These are phyloP conservation scores for Aleiodes sp. DNA, from an alignment of 1,140 invertebrate genomes.

Conservation along the genomic window DNA sequence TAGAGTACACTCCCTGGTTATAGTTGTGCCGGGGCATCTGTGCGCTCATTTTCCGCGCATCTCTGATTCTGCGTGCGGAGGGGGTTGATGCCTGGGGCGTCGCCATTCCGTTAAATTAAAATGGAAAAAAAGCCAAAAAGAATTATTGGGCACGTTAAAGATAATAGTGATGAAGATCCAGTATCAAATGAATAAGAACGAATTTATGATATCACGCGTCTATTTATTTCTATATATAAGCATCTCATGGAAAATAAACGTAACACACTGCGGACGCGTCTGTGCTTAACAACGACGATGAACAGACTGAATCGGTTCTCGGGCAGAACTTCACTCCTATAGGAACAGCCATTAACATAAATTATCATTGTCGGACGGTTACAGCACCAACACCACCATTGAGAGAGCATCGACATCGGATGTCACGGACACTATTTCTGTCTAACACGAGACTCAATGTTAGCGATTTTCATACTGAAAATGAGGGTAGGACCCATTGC, in stretches of 20 bases:
- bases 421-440: neutral
- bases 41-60: constrained; percentile 33
- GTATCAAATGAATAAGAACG: neutral
- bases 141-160: neutral
- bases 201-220: constrained; percentile 1
- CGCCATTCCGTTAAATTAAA: constrained; percentile 58
- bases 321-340: constrained; percentile 46
- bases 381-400: constrained; percentile 48
- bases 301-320: constrained; percentile 55
- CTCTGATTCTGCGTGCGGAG: constrained; percentile 48
- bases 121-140: constrained; percentile 19
- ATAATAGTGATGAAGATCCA: neutral
- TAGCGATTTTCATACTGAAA: neutral
- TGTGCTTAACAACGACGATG: constrained; percentile 54
- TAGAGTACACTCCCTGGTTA: constrained; percentile 37
- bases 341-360: constrained; percentile 65
- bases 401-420: neutral
- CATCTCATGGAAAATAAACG: neutral
- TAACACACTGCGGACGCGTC: constrained; percentile 51
- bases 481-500: constrained; percentile 41
- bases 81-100: constrained; percentile 52
- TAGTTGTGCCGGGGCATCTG: constrained; percentile 4
- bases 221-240: neutral
- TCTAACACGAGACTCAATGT: neutral
- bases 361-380: constrained; percentile 66